Conservation (phyloP, 2,888 invertebrate genomes). For the Drosophila flavopinicola region DNA sequence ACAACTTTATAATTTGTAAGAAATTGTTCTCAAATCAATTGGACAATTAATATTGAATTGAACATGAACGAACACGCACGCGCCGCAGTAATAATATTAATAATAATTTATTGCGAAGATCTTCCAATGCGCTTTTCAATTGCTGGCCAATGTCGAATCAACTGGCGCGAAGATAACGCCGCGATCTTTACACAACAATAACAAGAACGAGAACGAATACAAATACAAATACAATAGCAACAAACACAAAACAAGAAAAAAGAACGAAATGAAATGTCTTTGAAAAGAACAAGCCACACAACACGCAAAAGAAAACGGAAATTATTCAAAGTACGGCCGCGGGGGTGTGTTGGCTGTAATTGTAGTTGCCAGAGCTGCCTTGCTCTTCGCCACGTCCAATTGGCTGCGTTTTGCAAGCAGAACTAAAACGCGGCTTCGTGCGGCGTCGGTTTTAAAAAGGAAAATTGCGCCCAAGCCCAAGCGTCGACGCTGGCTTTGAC, state of each 20-base stretch:
- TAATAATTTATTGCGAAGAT: slow-evolving; percentile 6
- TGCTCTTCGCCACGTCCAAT: slow-evolving; percentile 67
- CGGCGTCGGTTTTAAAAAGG: slow-evolving; percentile 66
- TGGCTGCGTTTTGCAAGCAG: slow-evolving; percentile 80
- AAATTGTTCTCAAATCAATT: slow-evolving; percentile 18
- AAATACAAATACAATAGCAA: background rate
- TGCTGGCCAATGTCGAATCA: slow-evolving; percentile 18
- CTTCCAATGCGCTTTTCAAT: slow-evolving; percentile 16
- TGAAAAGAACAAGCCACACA: background rate
- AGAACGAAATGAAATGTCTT: slow-evolving; percentile 5
- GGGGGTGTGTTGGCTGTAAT: background rate
- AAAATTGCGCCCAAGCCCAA: slow-evolving; percentile 64
- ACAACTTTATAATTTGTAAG: background rate
- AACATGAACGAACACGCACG: slow-evolving; percentile 28
- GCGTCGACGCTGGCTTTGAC: slow-evolving; percentile 38
- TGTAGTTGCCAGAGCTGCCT: slow-evolving; percentile 11
- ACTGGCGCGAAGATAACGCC: slow-evolving; percentile 32
- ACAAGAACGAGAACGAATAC: too few species aligned
- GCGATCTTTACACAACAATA: slow-evolving; percentile 8
- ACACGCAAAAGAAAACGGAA: slow-evolving; percentile 21
- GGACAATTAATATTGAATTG: slow-evolving; percentile 23
- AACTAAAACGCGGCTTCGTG: slow-evolving; percentile 77
- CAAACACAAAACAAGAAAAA: too few species aligned
- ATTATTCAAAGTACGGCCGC: slow-evolving; percentile 14
- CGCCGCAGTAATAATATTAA: slow-evolving; percentile 5